Conservation (phyloP, 2,888 invertebrate genomes). For the Agrypnus murinus region DNA sequence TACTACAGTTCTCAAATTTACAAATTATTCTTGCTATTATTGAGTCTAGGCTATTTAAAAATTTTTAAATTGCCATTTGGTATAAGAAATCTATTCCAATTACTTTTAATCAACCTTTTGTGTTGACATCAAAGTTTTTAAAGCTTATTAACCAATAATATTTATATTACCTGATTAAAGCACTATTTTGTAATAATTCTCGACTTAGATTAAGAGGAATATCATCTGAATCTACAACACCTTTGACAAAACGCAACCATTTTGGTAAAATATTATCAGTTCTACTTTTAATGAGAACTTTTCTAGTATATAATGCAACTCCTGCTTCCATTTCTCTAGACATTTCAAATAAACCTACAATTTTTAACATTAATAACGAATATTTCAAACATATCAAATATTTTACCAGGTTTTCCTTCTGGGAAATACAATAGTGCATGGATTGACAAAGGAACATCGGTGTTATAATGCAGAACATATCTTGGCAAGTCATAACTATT, state of each 20-base stretch:
- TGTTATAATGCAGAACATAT: constrained; percentile 93
- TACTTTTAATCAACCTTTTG: too few relatives aligned
- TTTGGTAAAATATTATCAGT: constrained; percentile 94
- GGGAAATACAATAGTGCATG: constrained; percentile 94
- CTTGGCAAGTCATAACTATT: constrained; percentile 91
- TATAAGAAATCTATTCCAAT: too few relatives aligned
- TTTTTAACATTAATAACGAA: too few relatives aligned
- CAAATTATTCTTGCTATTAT: too few relatives aligned
- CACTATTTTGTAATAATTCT: constrained; percentile 95
- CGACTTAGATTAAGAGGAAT: constrained; percentile 97
- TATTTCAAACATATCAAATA: background rate
- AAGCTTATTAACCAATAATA: constrained; percentile 1
- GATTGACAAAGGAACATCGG: constrained; percentile 94
- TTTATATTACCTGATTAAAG: constrained; percentile 84
- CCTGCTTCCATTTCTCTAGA: constrained; percentile 89
- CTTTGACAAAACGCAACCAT: constrained; percentile 97
- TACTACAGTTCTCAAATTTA: too few relatives aligned
- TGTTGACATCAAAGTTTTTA: too few relatives aligned
- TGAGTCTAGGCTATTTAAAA: too few relatives aligned
- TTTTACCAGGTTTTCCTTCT: constrained; percentile 79
- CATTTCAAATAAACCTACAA: constrained; percentile 87
- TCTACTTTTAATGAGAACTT: constrained; percentile 93
- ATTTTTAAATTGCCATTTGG: too few relatives aligned
- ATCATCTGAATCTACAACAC: constrained; percentile 98
- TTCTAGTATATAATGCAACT: constrained; percentile 92